These are phyloP conservation scores for Amphimedon queenslandica DNA, from an alignment of 37 sponge, comb jelly and placozoan species.

Conservation along the genomic window DNA sequence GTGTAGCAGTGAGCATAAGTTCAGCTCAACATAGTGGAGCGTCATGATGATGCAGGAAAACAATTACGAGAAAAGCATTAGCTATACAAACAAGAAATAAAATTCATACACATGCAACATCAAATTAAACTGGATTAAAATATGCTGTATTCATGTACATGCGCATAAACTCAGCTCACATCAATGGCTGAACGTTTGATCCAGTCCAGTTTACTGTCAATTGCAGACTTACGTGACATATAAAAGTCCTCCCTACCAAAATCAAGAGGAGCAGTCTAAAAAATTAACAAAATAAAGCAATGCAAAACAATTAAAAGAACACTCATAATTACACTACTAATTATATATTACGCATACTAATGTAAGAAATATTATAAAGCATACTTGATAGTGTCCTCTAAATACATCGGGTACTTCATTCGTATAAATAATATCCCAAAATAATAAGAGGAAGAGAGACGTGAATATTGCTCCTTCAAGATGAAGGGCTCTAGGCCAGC, in stretches of 20 bases:
- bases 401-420: conserved; percentile 69
- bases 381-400: conserved; percentile 60
- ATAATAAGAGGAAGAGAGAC: conserved; percentile 47
- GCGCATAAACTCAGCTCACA: conserved; percentile 20
- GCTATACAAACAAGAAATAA: too few species aligned
- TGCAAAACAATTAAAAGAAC: too few species aligned
- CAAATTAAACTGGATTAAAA: background rate
- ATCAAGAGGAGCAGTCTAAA: conserved; percentile 67
- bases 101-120: too few species aligned
- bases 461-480: conserved; percentile 61
- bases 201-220: conserved; percentile 50
- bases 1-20: too few species aligned
- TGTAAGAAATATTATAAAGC: too few species aligned
- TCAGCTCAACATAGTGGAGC: too few species aligned
- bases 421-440: conserved; percentile 73
- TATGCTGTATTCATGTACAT: background rate
- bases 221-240: conserved; percentile 33
- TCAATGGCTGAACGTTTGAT: conserved; percentile 25
- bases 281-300: background rate
- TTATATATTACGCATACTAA: too few species aligned
- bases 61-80: too few species aligned
- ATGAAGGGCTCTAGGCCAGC: conserved; percentile 72
- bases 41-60: too few species aligned
- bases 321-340: too few species aligned
- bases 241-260: conserved; percentile 49